These are phyloP conservation scores for Setophaga coronata DNA, from an alignment of 2,113 vertebrate species.

Conservation along the genomic window DNA sequence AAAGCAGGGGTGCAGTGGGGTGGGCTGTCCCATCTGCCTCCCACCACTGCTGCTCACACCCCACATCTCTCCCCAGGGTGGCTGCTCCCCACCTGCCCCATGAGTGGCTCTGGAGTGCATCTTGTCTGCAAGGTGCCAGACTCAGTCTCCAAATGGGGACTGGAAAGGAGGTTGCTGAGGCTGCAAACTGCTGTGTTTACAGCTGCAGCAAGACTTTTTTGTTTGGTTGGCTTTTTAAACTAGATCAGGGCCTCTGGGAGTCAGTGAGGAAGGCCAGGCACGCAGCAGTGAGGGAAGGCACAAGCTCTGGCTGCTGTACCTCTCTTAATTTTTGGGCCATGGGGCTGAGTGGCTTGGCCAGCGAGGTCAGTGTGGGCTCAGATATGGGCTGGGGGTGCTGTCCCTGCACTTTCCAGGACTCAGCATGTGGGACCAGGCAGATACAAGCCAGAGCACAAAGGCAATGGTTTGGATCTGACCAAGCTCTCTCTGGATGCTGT, in stretches of 20 bases:
- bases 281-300: background rate
- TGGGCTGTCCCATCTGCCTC: background rate
- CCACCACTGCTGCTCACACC: background rate
- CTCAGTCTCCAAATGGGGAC: background rate
- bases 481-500: background rate
- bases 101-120: background rate
- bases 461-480: background rate
- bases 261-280: background rate
- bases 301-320: background rate
- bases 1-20: background rate
- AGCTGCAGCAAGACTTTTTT: background rate
- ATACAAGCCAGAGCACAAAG: background rate
- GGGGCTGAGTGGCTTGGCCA: background rate
- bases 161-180: background rate
- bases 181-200: background rate
- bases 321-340: background rate
- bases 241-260: background rate
- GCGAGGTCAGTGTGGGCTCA: fast-evolving
- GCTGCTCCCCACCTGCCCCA: background rate
- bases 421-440: background rate
- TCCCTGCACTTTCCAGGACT: background rate
- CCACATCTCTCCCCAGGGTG: background rate
- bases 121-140: background rate
- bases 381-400: background rate
- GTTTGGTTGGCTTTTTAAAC: background rate